Evolutionary conservation across 2,797 vertebrate species (phyloP), one percentile per base, ranked within the genome.

Genomic region (Paguma larvata): DNA sequence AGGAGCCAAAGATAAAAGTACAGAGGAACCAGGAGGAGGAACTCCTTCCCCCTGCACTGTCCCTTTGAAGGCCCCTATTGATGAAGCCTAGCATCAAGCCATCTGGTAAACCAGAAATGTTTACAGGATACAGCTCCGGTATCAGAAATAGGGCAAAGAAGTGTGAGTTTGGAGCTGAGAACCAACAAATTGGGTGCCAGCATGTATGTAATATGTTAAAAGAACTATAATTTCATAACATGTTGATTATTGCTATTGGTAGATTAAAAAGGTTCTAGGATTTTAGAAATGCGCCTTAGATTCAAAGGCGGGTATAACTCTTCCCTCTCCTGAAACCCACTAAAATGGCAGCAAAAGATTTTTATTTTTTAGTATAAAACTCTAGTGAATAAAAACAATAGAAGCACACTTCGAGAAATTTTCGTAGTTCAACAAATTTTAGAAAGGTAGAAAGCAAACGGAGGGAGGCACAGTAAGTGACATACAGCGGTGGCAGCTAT

Each of bases 131-230:
- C 18, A 77, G 16, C 9, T 72, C 25, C 56, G 41, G 34, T 11
- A 25, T 14, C 67, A 41, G 32, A 79, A 78, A 78, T 30, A 95
- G n/a, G 48, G 56, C 25, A 91, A 85, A 93, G 77, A 34, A 80
- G 15, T 25, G 25, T 32, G n/a, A 56, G 48, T 88, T 44, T 87
- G 25, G 67, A 82, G n/a, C 32, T 77, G 46, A 53, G 90, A 79
- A 89, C 34, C 84, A 88, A 75, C 32, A 82, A 62, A 80, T 8
- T 14, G 19, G 78, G 21, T 13, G 34, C 23, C 44, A 85, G 65
- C 7, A 62, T 27, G 51, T 41, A 56, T 30, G 68, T 85, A 86
- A 59, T 9, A 30, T 59, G 8, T 44, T 67, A 77, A 63, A 53
- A 38, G 32, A 90, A 85, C 32, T 41, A 7, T 23, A 27, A 32